These are phyloP conservation scores for Meiosimyza decipiens DNA, from an alignment of 2,888 invertebrate species.

Conservation along the genomic window DNA sequence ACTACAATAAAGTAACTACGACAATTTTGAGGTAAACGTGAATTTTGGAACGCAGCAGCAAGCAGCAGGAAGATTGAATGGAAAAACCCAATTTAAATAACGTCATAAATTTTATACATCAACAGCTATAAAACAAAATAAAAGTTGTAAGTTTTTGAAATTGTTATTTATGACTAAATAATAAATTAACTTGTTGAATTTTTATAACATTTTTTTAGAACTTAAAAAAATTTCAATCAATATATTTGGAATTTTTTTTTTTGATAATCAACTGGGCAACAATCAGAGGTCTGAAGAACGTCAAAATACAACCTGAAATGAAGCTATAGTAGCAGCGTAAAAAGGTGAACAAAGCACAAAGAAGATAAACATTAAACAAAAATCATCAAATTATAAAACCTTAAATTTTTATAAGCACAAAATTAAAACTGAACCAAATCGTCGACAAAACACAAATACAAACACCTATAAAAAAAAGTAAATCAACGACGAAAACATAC, in stretches of 20 bases:
- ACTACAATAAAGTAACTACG: constrained; percentile 1
- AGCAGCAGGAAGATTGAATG: neutral
- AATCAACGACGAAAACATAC: constrained; percentile 13
- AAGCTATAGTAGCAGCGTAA: no score
- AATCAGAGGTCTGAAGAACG: neutral
- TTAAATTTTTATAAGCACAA: constrained; percentile 10
- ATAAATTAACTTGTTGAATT: no score
- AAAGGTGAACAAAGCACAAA: neutral
- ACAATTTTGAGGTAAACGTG: constrained; percentile 32
- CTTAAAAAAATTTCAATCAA: neutral
- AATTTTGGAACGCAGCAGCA: constrained; percentile 27
- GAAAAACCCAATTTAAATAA: constrained; percentile 9
- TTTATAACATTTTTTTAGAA: neutral
- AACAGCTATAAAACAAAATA: constrained; percentile 2
- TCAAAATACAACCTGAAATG: neutral
- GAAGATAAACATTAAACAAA: neutral
- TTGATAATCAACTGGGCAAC: neutral
- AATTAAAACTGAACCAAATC: neutral
- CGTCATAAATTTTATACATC: neutral
- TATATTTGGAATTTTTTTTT: constrained; percentile 1
- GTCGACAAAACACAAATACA: constrained; percentile 10
- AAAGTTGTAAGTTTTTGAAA: constrained; percentile 12
- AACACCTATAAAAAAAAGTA: neutral
- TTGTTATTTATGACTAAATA: neutral
- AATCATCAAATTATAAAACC: constrained; percentile 13